These are phyloP conservation scores for Cephus sareptanus DNA, from an alignment of 2,888 invertebrate genomes.

Conservation along the genomic window DNA sequence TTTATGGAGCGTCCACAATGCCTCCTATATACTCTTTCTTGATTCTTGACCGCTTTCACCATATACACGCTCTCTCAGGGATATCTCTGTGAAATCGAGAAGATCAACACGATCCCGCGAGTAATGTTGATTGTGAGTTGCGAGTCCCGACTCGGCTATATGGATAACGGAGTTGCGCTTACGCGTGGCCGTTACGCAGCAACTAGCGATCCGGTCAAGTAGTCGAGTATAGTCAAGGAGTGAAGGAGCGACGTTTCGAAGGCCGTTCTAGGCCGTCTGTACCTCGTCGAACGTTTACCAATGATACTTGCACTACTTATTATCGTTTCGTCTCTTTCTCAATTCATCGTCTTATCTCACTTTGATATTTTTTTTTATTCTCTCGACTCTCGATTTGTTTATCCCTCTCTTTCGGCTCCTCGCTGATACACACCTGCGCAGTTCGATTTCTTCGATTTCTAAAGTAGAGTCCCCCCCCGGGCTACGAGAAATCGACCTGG, in stretches of 20 bases:
- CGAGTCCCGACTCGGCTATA: no score
- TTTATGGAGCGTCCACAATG: no score
- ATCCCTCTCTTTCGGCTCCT: neutral
- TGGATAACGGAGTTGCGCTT: no score
- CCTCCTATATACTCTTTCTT: no score
- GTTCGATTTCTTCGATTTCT: neutral
- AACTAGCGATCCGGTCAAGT: no score
- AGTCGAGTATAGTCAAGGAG: neutral
- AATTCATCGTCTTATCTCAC: conserved; percentile 16
- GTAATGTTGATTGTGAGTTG: no score
- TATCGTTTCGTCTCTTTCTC: conserved; percentile 24
- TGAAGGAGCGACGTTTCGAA: conserved; percentile 36
- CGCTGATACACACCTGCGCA: neutral
- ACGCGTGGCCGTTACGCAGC: no score
- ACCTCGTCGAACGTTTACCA: conserved; percentile 32
- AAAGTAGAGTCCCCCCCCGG: neutral
- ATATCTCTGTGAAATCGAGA: no score
- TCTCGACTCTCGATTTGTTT: neutral
- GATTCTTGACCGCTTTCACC: no score
- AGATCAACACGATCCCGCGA: no score
- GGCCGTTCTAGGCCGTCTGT: conserved; percentile 54
- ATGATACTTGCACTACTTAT: conserved; percentile 35
- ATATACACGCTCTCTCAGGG: no score
- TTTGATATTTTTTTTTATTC: conserved; percentile 3
- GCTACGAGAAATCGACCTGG: neutral